Evolutionary conservation across 2,888 invertebrate genomes (phyloP).

Genomic region (Tanytarsus gracilentus): DNA sequence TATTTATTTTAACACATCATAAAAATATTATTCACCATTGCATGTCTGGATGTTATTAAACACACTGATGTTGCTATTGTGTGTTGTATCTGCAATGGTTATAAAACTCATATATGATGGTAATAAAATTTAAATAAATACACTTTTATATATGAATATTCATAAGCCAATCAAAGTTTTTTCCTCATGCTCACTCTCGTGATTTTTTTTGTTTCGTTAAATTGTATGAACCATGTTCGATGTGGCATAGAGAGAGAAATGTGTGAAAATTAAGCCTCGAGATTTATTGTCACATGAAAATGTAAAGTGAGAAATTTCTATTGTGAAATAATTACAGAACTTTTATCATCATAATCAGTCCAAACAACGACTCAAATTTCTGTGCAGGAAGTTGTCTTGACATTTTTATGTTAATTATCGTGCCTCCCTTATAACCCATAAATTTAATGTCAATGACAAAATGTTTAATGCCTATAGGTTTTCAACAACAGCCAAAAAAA

Average conservation of each 20-base stretch:
- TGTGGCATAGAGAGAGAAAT: no score
- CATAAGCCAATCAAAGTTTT: slow-evolving; percentile 29
- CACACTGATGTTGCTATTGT: slow-evolving; percentile 8
- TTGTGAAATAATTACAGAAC: no score
- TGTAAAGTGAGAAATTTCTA: no score
- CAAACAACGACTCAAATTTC: neutral
- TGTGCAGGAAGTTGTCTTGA: slow-evolving; percentile 9
- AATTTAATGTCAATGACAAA: slow-evolving; percentile 10
- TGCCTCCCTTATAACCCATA: slow-evolving; percentile 8
- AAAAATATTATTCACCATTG: slow-evolving; percentile 24
- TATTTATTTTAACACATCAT: slow-evolving; percentile 29
- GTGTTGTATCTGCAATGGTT: slow-evolving; percentile 22
- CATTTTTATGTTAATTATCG: slow-evolving; percentile 15
- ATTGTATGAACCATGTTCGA: neutral
- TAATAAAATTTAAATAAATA: slow-evolving; percentile 29
- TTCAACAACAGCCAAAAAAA: neutral
- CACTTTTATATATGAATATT: slow-evolving; percentile 26
- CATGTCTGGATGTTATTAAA: slow-evolving; percentile 27
- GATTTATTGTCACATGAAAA: no score
- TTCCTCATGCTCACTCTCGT: neutral
- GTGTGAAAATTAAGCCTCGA: no score
- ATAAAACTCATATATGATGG: slow-evolving; percentile 25
- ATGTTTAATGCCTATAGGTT: slow-evolving; percentile 1
- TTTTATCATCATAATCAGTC: neutral
- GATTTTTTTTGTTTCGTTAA: neutral